Base-by-base conservation (phyloP, 2,797 vertebrate genomes). In the Phrynocephalus forsythii region DNA sequence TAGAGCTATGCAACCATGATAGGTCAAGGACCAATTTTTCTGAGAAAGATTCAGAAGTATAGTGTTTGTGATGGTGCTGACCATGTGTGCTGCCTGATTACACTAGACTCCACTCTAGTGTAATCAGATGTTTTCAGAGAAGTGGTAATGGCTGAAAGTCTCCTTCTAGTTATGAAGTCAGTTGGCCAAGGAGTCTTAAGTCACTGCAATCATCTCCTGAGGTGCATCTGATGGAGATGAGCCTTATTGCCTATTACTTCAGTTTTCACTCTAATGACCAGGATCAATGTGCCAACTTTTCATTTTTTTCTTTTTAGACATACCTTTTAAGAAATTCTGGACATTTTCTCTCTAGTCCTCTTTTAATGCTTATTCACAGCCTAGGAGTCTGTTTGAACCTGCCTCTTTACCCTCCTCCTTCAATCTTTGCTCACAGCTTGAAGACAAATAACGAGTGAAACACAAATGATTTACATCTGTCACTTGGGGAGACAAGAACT, bases 101-200 rank as follows among this genome's bases (percentile, higher is more conserved):
- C 79, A 0, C 83, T 44, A 0, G 0, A 66, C 89, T 18, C 10
- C 76, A 48, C 82, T 63, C 50, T 8, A 69, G 20, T 11, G 15
- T 52, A 72, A 52, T 24, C 28, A 44, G 50, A 56, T 71, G n/a
- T 73, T 84, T 73, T 72, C 13, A 66, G 66, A 84, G 22, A 66
- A 72, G 30, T 44, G 18, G 10, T 76, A n/a, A 24, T 66, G 2
- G 15, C 2, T 16, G 69, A 33, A 33, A 0, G 56, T 18, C 26
- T 79, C 6, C 71, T 69, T 63, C 5, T 30, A 10, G 26, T 22
- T 8, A 63, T 38, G 80, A 28, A 69, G 28, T 24, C 26, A 11
- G 3, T 26, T 81, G 11, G 6, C 28, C 44, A n/a, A 15, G 15
- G 52, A 56, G 38, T 52, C 24, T 48, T 83, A 16, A 44, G 44